These are phyloP conservation scores for Dolichallabes microphthalmus DNA, from an alignment of 2,113 vertebrate species.

Conservation along the genomic window DNA sequence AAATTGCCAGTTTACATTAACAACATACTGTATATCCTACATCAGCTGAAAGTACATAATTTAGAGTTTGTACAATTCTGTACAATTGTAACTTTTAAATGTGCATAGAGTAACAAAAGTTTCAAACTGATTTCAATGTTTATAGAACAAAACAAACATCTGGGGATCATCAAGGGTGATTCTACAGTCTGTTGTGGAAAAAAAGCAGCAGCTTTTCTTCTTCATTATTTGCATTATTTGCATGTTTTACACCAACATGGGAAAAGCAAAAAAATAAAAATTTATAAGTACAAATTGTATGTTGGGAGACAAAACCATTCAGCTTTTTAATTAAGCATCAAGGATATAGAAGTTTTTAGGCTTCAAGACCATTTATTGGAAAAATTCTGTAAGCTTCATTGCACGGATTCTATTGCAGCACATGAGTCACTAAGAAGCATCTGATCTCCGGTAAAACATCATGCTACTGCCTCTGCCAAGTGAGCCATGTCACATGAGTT, in stretches of 20 bases:
- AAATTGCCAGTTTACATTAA: not conserved
- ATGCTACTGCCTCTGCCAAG: not conserved
- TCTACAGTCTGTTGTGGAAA: too few relatives aligned
- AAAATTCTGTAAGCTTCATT: not conserved
- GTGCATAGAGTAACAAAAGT: not conserved
- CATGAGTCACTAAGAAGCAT: slow-evolving; percentile 28
- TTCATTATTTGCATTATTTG: not conserved
- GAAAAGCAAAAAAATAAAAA: not conserved
- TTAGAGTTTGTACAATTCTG: not conserved
- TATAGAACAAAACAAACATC: not conserved
- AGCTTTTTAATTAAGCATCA: not conserved
- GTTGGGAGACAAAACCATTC: not conserved
- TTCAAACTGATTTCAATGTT: not conserved
- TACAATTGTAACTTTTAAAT: not conserved
- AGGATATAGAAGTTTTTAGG: not conserved
- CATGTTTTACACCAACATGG: not conserved
- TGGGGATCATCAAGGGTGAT: not conserved
- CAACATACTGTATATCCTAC: not conserved
- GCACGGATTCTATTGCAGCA: slow-evolving; percentile 3
- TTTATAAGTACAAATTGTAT: not conserved
- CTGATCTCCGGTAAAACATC: slow-evolving; percentile 30
- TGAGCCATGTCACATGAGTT: slow-evolving; percentile 21
- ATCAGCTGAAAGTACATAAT: not conserved
- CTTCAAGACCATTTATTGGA: not conserved
- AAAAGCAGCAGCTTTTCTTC: not conserved